Base-by-base conservation (phyloP, 2,113 vertebrate genomes). In the Elephas maximus region DNA sequence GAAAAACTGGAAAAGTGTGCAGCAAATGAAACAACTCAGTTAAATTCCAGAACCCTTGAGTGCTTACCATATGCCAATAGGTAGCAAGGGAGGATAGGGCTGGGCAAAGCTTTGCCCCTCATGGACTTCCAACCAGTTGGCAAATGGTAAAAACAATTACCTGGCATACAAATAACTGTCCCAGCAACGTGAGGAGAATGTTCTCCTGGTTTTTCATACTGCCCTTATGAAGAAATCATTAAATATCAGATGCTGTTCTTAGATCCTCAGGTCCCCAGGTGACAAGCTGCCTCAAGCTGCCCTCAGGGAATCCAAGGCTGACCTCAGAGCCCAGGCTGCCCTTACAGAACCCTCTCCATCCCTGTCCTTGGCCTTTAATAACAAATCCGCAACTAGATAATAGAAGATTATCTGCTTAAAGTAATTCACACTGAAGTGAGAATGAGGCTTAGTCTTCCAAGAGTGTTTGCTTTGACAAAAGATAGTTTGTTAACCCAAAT, bases 351-450 rank as follows among this genome's bases (percentile, higher is more conserved):
- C 65, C 51, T 57, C 79, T 83, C 41, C 67, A 71, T 0, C 28
- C 24, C 48, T 80, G 62, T 30, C 71, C 28, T 24, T 74, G 81
- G 62, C 82, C 73, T 92, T 37, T 12, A 53, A 28, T 37, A 21
- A 84, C 69, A 93, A 96, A 96, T 88, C 89, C 82, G 81, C 81
- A 57, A 10, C 62, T 60, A 94, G 86, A 91, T 87, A 88, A 93
- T 74, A 77, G 82, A 91, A 88, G 96, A 96, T 96, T 92, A 96
- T 96, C 94, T 94, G 91, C 95, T 94, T 97, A 93, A 94, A 96
- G 93, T 91, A 78, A 89, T 97, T 97, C 87, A 62, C 95, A 96
- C 67, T 37, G 26, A 77, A 69, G 86, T 2, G 76, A 86, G 93
- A 96, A 94, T 92, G 91, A 95, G 79, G 94, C 88, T 91, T 96